Base-by-base conservation (phyloP, 2,113 vertebrate species). In the Halichoeres trimaculatus region DNA sequence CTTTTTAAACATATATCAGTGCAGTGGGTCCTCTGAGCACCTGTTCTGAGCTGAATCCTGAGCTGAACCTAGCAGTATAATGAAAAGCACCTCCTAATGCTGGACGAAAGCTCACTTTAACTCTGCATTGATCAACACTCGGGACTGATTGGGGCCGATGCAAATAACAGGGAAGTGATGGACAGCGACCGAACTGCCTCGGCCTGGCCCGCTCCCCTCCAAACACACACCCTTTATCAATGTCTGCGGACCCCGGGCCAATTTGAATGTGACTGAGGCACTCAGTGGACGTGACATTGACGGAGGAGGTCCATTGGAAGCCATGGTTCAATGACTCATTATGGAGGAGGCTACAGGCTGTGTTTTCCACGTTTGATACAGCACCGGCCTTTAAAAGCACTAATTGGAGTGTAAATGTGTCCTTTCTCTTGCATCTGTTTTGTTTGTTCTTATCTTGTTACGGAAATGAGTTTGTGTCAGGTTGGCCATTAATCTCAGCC, bases 301-400 rank as follows among this genome's bases (percentile, higher is more conserved):
- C 71, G 52, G 65, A 90, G 74, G 88, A 89, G 81, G 53, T 65
- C 87, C 83, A 85, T 81, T 86, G 77, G 70, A 78, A 87, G 66
- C 87, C 62, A 71, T 80, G 81, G 87, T 79, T 91, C 85, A 91
- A 84, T 84, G 83, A 85, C 83, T 92, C 87, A 91, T 92, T 91
- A 91, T 48, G 73, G 70, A 66, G 57, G 68, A 84, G 26, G 57
- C 65, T 76, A 71, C 84, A 65, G 74, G 85, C 78, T 61, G 62
- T 72, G 85, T 82, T 90, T 90, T 77, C 72, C 67, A 82, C 76
- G 61, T 83, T 85, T 90, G 78, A 87, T 88, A 68, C 87, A 85
- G 77, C 76, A 59, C 56, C 35, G 60, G 75, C 78, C 76, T 83
- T 81, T 86, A 78, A 85, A 80, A 77, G 59, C 66, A 78, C 87